Base-by-base conservation (phyloP, 2,113 vertebrate genomes). In the Pollachius pollachius region DNA sequence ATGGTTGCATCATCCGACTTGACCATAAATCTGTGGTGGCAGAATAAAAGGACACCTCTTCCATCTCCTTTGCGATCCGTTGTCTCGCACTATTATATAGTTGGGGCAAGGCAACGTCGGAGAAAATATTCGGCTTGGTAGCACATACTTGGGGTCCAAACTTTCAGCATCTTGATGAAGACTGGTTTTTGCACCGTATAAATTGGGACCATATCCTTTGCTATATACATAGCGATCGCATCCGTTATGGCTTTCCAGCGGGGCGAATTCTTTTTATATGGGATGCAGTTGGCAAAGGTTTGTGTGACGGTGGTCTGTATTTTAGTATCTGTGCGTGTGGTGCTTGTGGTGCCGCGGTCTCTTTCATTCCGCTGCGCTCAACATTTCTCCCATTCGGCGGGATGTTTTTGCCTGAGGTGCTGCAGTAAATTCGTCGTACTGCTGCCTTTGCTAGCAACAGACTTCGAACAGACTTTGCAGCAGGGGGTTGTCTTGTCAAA, bases 181-280 rank as follows among this genome's bases (percentile, higher is more conserved):
- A 62, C 62, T 17, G 18, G 18, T 41, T 74, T 73, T 62, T 73
- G 61, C 4, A 64, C 62, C 34, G 61, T 58, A 21, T 16, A 57
- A 1, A 64, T 69, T 5, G 67, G 60, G 3, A 69, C 60, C 52
- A 69, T 64, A 17, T 74, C 72, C 18, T 56, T 27, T 69, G 56
- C 19, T 12, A 56, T 11, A 41, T 41, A 41, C 37, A 41, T 41
- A 41, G 61, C 30, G 37, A 74, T 9, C 15, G 67, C 25, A 61
- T 69, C 62, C 6, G 63, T 72, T n/a, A 72, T 66, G 30, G 30
- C n/a, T 19, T 72, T 72, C 70, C 63, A 72, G 19, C 30, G 15
- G 13, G 27, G 16, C 23, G 48, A 8, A 17, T 57, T 71, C 59
- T 30, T 71, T 23, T 64, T 17, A 17, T 34, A 71, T n/a, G 25